Base-by-base conservation (phyloP, 2,888 invertebrate genomes). In the Lissocephala sabroskyi region DNA sequence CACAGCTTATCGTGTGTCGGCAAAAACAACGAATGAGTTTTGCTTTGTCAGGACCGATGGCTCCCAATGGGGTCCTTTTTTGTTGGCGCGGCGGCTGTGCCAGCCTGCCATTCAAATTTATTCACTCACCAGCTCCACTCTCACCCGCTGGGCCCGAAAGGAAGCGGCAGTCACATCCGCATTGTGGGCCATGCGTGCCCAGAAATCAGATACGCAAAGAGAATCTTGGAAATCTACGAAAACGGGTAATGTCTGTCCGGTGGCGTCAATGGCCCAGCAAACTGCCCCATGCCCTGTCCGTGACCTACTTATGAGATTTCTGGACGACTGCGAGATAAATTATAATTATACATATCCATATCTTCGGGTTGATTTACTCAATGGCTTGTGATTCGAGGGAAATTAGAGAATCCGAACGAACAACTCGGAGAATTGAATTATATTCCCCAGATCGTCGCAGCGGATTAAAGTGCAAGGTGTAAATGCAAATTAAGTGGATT, bases 261-360 rank as follows among this genome's bases (percentile, higher is more conserved):
- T 28, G 19, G 19, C 40, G 2, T 35, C 16, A 19, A n/a, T 48
- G 37, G 9, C 50, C 36, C 52, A 46, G 45, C 41, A 51, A 51
- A 50, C 57, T 42, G 53, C 42, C n/a, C 23, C 7, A 23, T 5
- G 23, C 23, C 7, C 23, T 23, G 55, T 58, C 54, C 53, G 55
- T 70, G 74, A 70, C 74, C 68, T 52, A 68, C 45, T 61, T 68
- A n/a, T n/a, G n/a, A n/a, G n/a, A n/a, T n/a, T n/a, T n/a, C n/a
- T n/a, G n/a, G n/a, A n/a, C n/a, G n/a, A n/a, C n/a, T n/a, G n/a
- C n/a, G n/a, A n/a, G n/a, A n/a, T n/a, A n/a, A n/a, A n/a, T n/a
- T n/a, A n/a, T n/a, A n/a, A n/a, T n/a, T n/a, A n/a, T n/a, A n/a
- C 23, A 23, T 7, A 23, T 23, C 7, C 7, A 5, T 23, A 23